Percentiles rank a stretch among this genome's conserved stretches.
Conservation (phyloP, 2,888 invertebrate species). For the Caenorhabditis imperialis region DNA sequence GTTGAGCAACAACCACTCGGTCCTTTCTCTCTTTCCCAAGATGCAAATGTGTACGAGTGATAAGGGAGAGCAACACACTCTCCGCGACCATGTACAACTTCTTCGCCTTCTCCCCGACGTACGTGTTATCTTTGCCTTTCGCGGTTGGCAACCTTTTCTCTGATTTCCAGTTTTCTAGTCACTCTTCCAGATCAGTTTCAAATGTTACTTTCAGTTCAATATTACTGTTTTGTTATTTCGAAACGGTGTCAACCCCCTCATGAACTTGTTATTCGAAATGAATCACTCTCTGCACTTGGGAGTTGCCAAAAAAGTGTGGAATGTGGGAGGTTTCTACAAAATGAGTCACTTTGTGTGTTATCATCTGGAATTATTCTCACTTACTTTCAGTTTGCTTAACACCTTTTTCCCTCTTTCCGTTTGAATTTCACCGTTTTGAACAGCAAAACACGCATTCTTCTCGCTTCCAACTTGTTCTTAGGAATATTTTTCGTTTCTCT, state of each 20-base stretch:
- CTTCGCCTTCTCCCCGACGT: constrained; percentile 6
- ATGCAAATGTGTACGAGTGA: neutral
- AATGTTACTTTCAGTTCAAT: no score
- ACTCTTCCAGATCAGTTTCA: constrained; percentile 11
- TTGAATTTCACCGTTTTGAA: no score
- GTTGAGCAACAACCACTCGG: neutral
- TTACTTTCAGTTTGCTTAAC: constrained; percentile 17
- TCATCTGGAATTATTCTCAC: constrained; percentile 39
- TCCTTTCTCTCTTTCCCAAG: no score
- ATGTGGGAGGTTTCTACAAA: constrained; percentile 36
- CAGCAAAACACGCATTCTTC: no score
- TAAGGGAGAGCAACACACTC: constrained; percentile 18
- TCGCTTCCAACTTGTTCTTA: neutral
- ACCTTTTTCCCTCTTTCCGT: constrained; percentile 16
- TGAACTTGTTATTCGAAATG: neutral
- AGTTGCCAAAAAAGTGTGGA: constrained; percentile 5
- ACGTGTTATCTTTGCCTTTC: constrained; percentile 5
- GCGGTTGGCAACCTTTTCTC: constrained; percentile 29
- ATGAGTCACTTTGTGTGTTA: constrained; percentile 19
- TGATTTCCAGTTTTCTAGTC: constrained; percentile 11
- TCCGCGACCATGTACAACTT: constrained; percentile 6
- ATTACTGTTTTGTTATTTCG: no score
- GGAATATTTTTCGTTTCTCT: no score
- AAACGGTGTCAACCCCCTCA: neutral
- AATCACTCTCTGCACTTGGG: neutral